Base-by-base conservation (phyloP, 2,888 invertebrate genomes). In the Cephonodes hylas region DNA sequence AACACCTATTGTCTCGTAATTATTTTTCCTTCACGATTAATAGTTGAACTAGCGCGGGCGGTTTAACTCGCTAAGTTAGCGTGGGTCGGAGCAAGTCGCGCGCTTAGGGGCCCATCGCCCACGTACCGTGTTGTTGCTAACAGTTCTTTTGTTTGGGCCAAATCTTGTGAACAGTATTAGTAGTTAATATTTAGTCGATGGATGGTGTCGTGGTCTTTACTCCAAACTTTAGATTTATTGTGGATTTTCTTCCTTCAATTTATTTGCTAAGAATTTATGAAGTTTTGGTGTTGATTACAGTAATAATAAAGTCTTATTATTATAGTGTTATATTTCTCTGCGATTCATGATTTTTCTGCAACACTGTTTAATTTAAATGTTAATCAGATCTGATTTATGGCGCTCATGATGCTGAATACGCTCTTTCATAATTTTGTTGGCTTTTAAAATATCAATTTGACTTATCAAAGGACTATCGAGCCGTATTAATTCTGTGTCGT, bases 21-120 rank as follows among this genome's bases (percentile, higher is more conserved):
- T 67, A 68, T 68, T 67, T 71, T 66, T 68, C 64, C 65, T 65
- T 66, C 59, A 61, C 64, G 64, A 67, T 66, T 67, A 66, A 69
- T 66, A 67, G 66, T 53, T 53, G 60, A 64, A 65, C 68, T 65
- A 65, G 23, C 31, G 46, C n/a, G 64, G 58, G 38, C 46, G 45
- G 57, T 58, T 46, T 60, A 63, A 63, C 60, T 63, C 15, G 7
- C n/a, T n/a, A 23, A 42, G 42, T 57, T 57, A 13, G 57, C 18
- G 10, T 13, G 42, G 25, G 38, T 38, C n/a, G n/a, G 38, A 15
- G 18, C 18, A 53, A 53, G 18, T 53, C 27, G 8, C 18, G 18
- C 25, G 44, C 44, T 44, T 20, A 44, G 44, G 44, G 44, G 20
- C 20, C 20, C 10, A 8, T 10, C 44, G 10, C 20, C 10, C 44